Evolutionary conservation across 30 jellyfish, hydroid and myxozoan genomes (phyloP).

Genomic region (Catostylus mosaicus): DNA sequence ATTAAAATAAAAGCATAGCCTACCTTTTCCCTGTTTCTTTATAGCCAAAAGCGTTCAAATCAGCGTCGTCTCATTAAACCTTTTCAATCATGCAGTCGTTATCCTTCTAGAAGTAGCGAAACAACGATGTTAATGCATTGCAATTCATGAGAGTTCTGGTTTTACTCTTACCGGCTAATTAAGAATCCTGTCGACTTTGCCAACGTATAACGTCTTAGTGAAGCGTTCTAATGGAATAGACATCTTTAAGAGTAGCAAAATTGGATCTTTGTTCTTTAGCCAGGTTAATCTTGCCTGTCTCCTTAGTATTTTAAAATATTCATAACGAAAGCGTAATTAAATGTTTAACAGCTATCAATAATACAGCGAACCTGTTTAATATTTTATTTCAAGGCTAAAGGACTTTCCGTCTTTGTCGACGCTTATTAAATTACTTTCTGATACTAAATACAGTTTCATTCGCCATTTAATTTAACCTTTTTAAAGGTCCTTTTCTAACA

Average conservation of each 20-base stretch:
- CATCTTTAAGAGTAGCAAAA: constrained; percentile 26
- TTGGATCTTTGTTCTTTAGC: constrained; percentile 32
- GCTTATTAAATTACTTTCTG: not conserved
- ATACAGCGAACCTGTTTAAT: constrained; percentile 10
- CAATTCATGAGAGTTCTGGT: not conserved
- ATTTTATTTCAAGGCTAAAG: constrained; percentile 2
- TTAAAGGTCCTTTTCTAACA: not conserved
- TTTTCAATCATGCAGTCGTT: no score
- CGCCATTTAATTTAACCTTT: constrained; percentile 9
- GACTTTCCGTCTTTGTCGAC: not conserved
- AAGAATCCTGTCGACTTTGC: not conserved
- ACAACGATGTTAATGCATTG: not conserved
- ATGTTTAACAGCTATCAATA: constrained; percentile 27
- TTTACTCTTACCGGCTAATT: not conserved
- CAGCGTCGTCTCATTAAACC: no score
- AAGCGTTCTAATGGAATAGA: constrained; percentile 1
- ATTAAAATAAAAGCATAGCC: no score
- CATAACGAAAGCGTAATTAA: constrained; percentile 34
- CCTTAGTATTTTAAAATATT: constrained; percentile 31
- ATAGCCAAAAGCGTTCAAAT: no score
- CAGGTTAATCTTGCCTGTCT: constrained; percentile 58
- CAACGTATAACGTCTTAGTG: not conserved
- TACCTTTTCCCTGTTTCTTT: no score
- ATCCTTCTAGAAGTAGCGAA: not conserved
- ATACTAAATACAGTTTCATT: not conserved